phyloP scores from a whole-genome alignment of 1,140 invertebrate species.

The Drosophila gunungcola region DNA sequence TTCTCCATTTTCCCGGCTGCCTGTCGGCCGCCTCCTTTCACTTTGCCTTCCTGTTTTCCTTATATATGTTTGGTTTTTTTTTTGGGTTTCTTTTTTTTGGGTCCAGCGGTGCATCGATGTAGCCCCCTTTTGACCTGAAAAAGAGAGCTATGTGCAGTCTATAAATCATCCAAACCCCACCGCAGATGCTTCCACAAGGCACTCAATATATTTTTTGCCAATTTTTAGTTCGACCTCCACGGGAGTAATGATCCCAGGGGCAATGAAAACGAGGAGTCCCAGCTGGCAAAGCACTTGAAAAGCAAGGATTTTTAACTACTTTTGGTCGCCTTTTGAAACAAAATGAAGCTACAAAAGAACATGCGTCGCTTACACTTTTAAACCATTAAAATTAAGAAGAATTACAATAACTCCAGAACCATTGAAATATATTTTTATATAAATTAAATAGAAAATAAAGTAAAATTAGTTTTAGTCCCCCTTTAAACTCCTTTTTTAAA shows the following conservation, averaged over 20 bases:
- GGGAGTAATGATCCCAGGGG: conserved; percentile 17
- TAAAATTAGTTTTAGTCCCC: no score
- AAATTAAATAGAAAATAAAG: no score
- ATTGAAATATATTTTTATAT: no score
- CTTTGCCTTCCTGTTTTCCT: conserved; percentile 4
- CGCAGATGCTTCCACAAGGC: conserved; percentile 35
- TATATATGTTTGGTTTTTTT: conserved; percentile 6
- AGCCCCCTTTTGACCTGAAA: conserved; percentile 8
- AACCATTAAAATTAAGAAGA: neutral
- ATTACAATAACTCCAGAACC: no score
- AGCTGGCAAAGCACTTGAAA: conserved; percentile 12
- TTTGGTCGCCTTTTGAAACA: neutral
- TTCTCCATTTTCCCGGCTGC: conserved; percentile 2
- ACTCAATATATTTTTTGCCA: conserved; percentile 44
- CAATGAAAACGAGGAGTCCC: conserved; percentile 1
- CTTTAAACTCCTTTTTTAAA: no score
- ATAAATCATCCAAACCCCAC: conserved; percentile 39
- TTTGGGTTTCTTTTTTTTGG: neutral
- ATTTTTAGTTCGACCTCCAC: conserved; percentile 23
- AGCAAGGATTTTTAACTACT: neutral
- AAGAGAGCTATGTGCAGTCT: conserved; percentile 16
- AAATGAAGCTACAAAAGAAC: no score
- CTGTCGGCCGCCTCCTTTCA: conserved; percentile 7
- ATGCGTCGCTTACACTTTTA: neutral
- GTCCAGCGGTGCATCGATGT: neutral